Conservation (phyloP, 2,113 vertebrate species). For the Lethenteron reissneri region DNA sequence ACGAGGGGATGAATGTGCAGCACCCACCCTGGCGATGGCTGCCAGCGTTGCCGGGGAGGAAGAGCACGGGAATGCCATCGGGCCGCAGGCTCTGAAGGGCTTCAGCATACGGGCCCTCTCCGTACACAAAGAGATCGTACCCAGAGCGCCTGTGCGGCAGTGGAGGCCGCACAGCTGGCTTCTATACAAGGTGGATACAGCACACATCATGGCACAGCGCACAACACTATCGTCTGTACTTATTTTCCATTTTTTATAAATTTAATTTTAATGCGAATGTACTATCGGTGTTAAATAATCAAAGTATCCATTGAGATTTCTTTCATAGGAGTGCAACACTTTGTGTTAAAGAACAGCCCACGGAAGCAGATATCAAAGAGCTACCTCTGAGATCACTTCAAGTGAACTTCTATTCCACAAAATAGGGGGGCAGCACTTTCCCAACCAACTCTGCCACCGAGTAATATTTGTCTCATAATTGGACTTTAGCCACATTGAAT, state of each 20-base stretch:
- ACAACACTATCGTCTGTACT: not conserved
- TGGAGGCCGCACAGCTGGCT: not conserved
- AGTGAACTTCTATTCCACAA: too few species aligned
- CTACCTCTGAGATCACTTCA: too few species aligned
- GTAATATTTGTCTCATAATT: too few species aligned
- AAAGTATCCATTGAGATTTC: not conserved
- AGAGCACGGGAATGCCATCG: slow-evolving; percentile 74
- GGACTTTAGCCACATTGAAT: not conserved
- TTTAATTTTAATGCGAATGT: not conserved
- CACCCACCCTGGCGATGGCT: slow-evolving; percentile 78
- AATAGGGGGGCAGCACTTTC: too few species aligned
- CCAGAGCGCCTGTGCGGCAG: slow-evolving; percentile 32
- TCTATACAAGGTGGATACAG: not conserved
- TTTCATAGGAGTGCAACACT: not conserved
- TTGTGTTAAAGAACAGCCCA: not conserved
- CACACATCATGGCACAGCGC: not conserved
- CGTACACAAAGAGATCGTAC: slow-evolving; percentile 79
- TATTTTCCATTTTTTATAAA: not conserved
- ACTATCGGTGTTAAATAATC: not conserved
- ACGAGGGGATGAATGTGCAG: not conserved
- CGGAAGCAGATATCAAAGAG: too few species aligned
- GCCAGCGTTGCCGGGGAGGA: slow-evolving; percentile 84
- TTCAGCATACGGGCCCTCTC: slow-evolving; percentile 62
- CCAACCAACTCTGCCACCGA: too few species aligned
- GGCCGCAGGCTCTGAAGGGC: slow-evolving; percentile 51